Conservation (phyloP, 1,140 invertebrate species). For the Portunus trituberculatus region DNA sequence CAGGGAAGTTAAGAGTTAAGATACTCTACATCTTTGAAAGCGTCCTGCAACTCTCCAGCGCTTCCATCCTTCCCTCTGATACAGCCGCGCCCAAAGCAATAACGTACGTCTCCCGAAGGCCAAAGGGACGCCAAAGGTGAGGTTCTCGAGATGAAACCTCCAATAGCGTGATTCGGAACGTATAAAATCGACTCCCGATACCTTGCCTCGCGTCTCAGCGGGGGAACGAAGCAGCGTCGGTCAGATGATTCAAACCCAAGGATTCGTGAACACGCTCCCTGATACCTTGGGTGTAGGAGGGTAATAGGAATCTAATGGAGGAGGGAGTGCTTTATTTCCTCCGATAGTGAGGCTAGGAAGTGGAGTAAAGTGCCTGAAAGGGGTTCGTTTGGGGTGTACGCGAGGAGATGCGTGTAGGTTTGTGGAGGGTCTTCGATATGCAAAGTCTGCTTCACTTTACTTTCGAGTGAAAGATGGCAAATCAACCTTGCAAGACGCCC, state of each 20-base stretch:
- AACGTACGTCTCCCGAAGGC: not conserved
- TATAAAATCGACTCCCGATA: slow-evolving; percentile 11
- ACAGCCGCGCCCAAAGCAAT: not conserved
- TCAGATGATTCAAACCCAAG: slow-evolving; percentile 1
- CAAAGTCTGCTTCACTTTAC: not conserved
- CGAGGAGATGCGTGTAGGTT: not conserved
- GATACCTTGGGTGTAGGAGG: not conserved
- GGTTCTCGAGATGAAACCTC: not conserved
- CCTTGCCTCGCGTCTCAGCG: not conserved
- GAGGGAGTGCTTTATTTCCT: not conserved
- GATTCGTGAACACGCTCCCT: not conserved
- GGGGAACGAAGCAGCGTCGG: not conserved
- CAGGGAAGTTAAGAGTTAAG: not conserved
- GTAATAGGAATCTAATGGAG: not conserved
- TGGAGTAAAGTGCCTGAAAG: not conserved
- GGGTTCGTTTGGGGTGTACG: not conserved
- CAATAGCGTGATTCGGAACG: slow-evolving; percentile 7
- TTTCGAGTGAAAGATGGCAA: not conserved
- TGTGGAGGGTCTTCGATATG: not conserved
- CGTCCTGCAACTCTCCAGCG: not conserved
- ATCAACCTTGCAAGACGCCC: not conserved
- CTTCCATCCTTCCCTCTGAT: not conserved
- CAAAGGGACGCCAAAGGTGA: not conserved
- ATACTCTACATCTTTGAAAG: too few species aligned
- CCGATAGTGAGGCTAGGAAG: not conserved